Conservation (phyloP, 2,888 invertebrate genomes). For the Apamea anceps region DNA sequence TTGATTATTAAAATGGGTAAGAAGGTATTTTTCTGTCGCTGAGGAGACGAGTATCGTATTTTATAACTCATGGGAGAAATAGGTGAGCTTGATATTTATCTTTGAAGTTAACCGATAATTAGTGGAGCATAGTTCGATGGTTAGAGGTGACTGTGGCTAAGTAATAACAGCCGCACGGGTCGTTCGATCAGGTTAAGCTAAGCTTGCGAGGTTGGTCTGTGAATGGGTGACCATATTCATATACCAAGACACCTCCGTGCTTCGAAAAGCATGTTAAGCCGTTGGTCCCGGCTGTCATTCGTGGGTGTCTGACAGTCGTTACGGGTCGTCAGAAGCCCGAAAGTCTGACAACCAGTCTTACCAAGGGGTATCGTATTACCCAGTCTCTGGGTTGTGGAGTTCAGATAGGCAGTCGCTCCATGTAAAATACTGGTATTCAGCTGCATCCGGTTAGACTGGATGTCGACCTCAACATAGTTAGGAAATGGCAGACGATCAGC, state of each 20-base stretch:
- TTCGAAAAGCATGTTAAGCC: too few relatives aligned
- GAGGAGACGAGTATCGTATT: not conserved
- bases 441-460: too few relatives aligned
- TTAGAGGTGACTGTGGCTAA: not conserved
- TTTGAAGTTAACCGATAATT: not conserved
- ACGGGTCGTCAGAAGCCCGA: not conserved
- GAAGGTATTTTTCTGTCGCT: conserved; percentile 1
- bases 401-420: too few relatives aligned
- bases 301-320: not conserved
- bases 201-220: not conserved
- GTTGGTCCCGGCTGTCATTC: too few relatives aligned
- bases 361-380: too few relatives aligned
- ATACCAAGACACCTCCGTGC: too few relatives aligned
- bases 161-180: not conserved
- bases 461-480: too few relatives aligned
- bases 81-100: too few relatives aligned
- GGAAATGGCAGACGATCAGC: too few relatives aligned
- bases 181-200: not conserved
- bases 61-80: not conserved
- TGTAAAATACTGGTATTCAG: too few relatives aligned
- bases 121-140: not conserved
- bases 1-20: conserved; percentile 35
- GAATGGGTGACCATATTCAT: too few relatives aligned
- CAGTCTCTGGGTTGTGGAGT: too few relatives aligned
- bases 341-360: not conserved